Evolutionary conservation across 2,888 invertebrate species (phyloP).

Genomic region (Physocephala rufipes): DNA sequence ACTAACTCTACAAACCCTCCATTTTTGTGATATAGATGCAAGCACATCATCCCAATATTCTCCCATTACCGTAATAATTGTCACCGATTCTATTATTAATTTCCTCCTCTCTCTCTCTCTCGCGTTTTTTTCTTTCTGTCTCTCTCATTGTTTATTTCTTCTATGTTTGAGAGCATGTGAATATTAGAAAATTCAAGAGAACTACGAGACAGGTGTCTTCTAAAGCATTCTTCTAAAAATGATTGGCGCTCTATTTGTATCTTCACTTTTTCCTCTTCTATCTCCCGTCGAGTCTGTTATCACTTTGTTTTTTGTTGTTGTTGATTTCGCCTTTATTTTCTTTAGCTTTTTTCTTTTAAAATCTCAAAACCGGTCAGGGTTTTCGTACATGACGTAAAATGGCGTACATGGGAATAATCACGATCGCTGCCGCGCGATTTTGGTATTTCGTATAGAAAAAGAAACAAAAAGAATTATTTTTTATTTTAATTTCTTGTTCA

Average conservation of each 20-base stretch:
- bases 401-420: conserved; percentile 1
- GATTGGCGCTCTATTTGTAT: neutral
- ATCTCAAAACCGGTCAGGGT: conserved; percentile 26
- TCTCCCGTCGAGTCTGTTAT: neutral
- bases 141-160: too few species aligned
- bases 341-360: conserved; percentile 9
- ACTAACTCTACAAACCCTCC: too few species aligned
- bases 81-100: neutral
- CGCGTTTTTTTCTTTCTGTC: neutral
- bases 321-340: neutral
- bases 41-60: neutral
- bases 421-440: neutral
- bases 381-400: neutral
- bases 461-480: too few species aligned
- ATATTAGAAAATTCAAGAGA: neutral
- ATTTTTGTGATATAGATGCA: too few species aligned
- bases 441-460: neutral
- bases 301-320: neutral
- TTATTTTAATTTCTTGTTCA: conserved; percentile 3
- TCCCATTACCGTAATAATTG: neutral
- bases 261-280: neutral
- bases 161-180: too few species aligned
- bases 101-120: neutral
- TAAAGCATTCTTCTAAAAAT: neutral
- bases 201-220: neutral